Evolutionary conservation across 2,888 invertebrate genomes (phyloP).

Genomic region (Iphiclides podalirius): DNA sequence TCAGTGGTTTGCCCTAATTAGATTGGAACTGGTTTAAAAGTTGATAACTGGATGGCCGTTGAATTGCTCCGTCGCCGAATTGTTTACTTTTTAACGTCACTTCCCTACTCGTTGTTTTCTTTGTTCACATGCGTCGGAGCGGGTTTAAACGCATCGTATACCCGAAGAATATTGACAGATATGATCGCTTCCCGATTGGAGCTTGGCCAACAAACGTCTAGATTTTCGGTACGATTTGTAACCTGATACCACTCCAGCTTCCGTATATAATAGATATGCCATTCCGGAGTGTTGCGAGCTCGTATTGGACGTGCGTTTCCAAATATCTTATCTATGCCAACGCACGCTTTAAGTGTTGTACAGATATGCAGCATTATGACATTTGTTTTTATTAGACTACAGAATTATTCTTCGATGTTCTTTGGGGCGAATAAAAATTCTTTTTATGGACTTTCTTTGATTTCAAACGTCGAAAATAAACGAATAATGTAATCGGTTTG

Average conservation of each 20-base stretch:
- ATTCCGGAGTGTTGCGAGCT: conserved; percentile 65
- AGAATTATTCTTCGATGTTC: too few species aligned
- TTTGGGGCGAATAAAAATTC: neutral
- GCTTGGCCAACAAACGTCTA: conserved; percentile 67
- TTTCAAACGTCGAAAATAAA: neutral
- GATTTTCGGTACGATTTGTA: conserved; percentile 74
- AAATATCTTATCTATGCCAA: conserved; percentile 69
- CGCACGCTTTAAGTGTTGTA: conserved; percentile 52
- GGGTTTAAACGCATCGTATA: conserved; percentile 63
- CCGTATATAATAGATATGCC: conserved; percentile 74
- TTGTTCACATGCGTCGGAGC: conserved; percentile 41
- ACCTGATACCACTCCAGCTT: conserved; percentile 66
- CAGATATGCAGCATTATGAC: conserved; percentile 19
- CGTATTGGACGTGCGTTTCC: conserved; percentile 60
- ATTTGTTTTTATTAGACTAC: too few species aligned
- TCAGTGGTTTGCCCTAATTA: conserved; percentile 67
- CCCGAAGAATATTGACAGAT: conserved; percentile 77
- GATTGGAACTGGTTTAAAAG: conserved; percentile 53
- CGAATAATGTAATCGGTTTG: conserved; percentile 18
- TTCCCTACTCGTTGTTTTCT: conserved; percentile 31
- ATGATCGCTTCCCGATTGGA: conserved; percentile 78
- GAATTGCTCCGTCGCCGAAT: conserved; percentile 8
- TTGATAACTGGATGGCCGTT: conserved; percentile 26
- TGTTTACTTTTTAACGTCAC: conserved; percentile 23
- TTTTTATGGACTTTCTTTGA: neutral